Percentiles rank a stretch among this genome's conserved stretches.
phyloP scores from a whole-genome alignment of 1,140 invertebrate genomes.

The Drosophila neocordata region DNA sequence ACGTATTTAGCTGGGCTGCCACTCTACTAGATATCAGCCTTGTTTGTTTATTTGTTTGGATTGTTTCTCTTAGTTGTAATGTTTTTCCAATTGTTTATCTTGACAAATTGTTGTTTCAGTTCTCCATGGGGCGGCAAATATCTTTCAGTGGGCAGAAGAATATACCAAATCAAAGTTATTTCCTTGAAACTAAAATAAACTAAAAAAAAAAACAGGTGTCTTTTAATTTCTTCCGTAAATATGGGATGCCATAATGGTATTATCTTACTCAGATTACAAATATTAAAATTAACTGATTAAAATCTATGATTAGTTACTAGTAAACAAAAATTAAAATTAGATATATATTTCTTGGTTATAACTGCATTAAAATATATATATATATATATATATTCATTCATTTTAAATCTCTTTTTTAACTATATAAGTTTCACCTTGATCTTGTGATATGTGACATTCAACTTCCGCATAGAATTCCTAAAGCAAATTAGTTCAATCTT shows the following conservation, averaged over 20 bases:
- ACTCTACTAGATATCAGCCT: not conserved
- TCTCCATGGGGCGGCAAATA: conserved; percentile 35
- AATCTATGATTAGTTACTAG: too few relatives aligned
- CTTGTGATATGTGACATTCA: not conserved
- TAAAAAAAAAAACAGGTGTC: not conserved
- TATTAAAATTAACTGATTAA: too few relatives aligned
- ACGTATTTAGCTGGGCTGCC: conserved; percentile 25
- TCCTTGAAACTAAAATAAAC: conserved; percentile 38
- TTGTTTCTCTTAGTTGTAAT: conserved; percentile 1
- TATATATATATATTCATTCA: too few relatives aligned
- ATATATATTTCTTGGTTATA: too few relatives aligned
- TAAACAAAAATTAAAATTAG: too few relatives aligned
- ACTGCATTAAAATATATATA: too few relatives aligned
- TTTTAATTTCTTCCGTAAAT: not conserved
- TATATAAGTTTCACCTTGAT: not conserved
- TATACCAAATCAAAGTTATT: conserved; percentile 31
- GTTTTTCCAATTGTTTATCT: conserved; percentile 63
- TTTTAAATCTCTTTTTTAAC: too few relatives aligned
- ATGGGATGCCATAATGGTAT: not conserved
- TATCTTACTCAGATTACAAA: not conserved
- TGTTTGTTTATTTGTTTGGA: conserved; percentile 5
- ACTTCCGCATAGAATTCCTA: conserved; percentile 3
- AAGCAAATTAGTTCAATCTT: not conserved
- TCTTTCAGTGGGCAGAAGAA: conserved; percentile 37
- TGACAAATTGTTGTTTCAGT: conserved; percentile 40